A percentile compares a stretch with the other conserved stretches of the same genome.
Evolutionary conservation across 2,888 invertebrate species (phyloP).

Genomic region (Eurois occulta): DNA sequence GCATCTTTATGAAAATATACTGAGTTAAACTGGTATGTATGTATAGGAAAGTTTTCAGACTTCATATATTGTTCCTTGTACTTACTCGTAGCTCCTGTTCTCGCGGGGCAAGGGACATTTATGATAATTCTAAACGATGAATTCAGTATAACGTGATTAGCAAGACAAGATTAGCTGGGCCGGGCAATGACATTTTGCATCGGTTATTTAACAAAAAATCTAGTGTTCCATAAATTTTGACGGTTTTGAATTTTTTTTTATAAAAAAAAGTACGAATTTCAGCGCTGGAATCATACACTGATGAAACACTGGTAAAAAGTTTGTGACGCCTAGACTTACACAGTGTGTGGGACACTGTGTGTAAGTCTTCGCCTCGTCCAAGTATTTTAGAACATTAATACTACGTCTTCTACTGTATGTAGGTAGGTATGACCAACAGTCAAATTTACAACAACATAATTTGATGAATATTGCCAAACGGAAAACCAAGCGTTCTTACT

Average conservation of each 20-base stretch:
- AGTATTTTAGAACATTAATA: background rate
- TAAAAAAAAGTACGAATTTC: background rate
- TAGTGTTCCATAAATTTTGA: too few relatives aligned
- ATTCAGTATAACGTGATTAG: too few relatives aligned
- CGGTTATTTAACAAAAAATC: background rate
- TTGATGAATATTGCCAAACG: background rate
- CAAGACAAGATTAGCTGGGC: too few relatives aligned
- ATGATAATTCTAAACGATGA: too few relatives aligned
- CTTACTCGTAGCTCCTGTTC: too few relatives aligned
- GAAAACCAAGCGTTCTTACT: background rate
- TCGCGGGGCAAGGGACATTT: too few relatives aligned
- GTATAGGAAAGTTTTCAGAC: background rate
- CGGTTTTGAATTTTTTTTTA: too few relatives aligned
- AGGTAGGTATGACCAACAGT: background rate
- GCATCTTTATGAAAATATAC: slow-evolving; percentile 61
- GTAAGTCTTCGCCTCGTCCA: background rate
- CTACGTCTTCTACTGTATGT: background rate
- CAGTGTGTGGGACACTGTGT: too few relatives aligned
- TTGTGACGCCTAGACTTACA: background rate
- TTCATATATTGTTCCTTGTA: background rate
- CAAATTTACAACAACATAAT: background rate
- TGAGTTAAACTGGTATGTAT: slow-evolving; percentile 1
- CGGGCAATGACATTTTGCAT: background rate
- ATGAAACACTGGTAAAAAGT: background rate
- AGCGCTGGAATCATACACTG: background rate